These are phyloP conservation scores for Cyprinodon variegatus DNA, from an alignment of 2,113 vertebrate species.

Conservation along the genomic window DNA sequence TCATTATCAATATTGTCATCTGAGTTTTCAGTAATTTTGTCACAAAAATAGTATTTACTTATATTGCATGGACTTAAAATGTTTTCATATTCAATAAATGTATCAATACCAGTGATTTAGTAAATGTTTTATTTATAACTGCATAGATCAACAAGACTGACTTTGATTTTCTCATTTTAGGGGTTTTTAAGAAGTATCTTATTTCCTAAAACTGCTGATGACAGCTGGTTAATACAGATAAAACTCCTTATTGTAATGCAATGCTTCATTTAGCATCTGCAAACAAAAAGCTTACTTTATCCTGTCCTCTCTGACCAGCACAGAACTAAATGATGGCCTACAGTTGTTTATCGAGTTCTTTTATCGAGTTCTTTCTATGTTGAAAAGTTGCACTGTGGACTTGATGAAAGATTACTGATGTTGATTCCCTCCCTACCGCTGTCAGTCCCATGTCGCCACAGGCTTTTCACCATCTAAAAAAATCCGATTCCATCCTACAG, in stretches of 20 bases:
- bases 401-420: conserved; percentile 84
- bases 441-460: conserved; percentile 68
- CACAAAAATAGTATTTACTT: not conserved
- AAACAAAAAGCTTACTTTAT: conserved; percentile 17
- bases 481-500: conserved; percentile 73
- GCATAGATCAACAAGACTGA: not conserved
- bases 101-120: not conserved
- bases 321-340: conserved; percentile 72
- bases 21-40: not conserved
- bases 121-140: not conserved
- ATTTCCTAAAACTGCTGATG: not conserved
- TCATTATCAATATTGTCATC: not conserved
- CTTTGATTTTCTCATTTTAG: not conserved
- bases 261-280: not conserved
- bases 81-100: not conserved
- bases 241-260: not conserved
- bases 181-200: not conserved
- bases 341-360: conserved; percentile 80
- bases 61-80: not conserved
- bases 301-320: conserved; percentile 46
- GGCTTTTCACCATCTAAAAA: conserved; percentile 79
- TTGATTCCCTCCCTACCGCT: conserved; percentile 74
- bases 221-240: not conserved
- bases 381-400: conserved; percentile 69
- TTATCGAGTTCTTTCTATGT: conserved; percentile 75